Evolutionary conservation across 1,140 invertebrate genomes (phyloP).

Genomic region (Saccostrea echinata): DNA sequence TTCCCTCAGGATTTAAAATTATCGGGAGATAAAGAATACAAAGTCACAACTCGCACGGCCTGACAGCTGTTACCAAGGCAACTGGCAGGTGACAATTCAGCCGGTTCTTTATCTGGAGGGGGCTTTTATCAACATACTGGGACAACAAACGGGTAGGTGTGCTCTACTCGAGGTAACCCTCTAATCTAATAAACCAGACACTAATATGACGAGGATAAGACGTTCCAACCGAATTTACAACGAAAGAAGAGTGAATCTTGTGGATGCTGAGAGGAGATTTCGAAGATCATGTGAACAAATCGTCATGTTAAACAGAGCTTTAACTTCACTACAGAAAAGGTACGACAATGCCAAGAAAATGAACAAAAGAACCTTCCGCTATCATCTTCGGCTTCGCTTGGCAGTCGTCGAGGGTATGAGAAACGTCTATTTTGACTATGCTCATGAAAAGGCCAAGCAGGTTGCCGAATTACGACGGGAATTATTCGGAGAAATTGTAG

Average conservation of each 20-base stretch:
- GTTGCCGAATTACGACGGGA: conserved; percentile 67
- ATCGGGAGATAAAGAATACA: background rate
- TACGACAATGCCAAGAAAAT: conserved; percentile 68
- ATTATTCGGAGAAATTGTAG: conserved; percentile 61
- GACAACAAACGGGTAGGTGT: background rate
- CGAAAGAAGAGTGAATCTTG: conserved; percentile 14
- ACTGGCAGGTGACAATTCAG: conserved; percentile 18
- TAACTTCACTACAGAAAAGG: conserved; percentile 68
- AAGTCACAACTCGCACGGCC: background rate
- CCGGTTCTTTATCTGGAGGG: background rate
- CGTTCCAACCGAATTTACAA: conserved; percentile 14
- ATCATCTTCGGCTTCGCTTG: conserved; percentile 70
- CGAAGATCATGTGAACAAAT: conserved; percentile 73
- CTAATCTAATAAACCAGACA: background rate
- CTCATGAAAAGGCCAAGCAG: conserved; percentile 69
- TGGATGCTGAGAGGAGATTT: conserved; percentile 56
- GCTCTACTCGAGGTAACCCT: background rate
- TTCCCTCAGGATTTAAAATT: background rate
- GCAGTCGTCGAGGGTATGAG: conserved; percentile 72
- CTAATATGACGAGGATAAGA: background rate
- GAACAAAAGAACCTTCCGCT: conserved; percentile 70
- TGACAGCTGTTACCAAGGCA: conserved; percentile 35
- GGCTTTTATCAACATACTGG: background rate
- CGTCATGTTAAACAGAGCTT: conserved; percentile 67
- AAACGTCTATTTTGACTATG: conserved; percentile 76